These are phyloP conservation scores for Takifugu ocellatus DNA, from an alignment of 2,797 vertebrate genomes.

Conservation along the genomic window DNA sequence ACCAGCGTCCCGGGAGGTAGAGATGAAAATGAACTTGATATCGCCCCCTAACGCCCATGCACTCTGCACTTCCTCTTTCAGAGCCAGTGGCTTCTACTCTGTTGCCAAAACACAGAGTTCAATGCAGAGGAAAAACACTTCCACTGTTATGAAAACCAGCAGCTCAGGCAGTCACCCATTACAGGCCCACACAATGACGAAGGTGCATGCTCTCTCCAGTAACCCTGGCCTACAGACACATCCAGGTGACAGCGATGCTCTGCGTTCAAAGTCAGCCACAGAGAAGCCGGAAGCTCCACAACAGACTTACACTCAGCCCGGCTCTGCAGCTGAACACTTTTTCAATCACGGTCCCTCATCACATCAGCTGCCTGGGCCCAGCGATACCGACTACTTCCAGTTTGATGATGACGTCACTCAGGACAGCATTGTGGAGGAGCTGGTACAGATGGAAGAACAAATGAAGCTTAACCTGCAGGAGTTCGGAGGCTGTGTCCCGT, in stretches of 20 bases:
- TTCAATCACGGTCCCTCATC: conserved; percentile 78
- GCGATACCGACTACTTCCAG: conserved; percentile 86
- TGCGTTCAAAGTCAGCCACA: conserved; percentile 74
- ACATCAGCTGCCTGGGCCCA: conserved; percentile 79
- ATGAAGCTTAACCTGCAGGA: conserved; percentile 89
- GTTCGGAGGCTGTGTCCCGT: conserved; percentile 75
- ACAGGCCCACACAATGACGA: conserved; percentile 69
- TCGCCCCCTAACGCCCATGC: conserved; percentile 59
- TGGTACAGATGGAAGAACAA: conserved; percentile 98
- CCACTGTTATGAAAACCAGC: conserved; percentile 79
- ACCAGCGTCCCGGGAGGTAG: conserved; percentile 73
- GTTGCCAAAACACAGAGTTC: conserved; percentile 66
- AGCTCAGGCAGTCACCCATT: conserved; percentile 63
- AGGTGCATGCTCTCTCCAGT: conserved; percentile 70
- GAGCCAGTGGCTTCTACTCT: conserved; percentile 75
- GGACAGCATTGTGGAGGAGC: conserved; percentile 98
- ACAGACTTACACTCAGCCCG: conserved; percentile 53
- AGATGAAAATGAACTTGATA: conserved; percentile 67
- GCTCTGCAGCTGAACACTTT: conserved; percentile 56
- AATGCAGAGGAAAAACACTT: conserved; percentile 61
- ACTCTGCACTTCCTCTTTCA: conserved; percentile 68
- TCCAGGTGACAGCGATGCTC: conserved; percentile 70
- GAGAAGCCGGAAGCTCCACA: conserved; percentile 73
- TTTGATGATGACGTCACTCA: conserved; percentile 97
- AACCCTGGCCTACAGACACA: conserved; percentile 64